phyloP scores from a whole-genome alignment of 2,888 invertebrate genomes.

The Tetrapedia diversipes region DNA sequence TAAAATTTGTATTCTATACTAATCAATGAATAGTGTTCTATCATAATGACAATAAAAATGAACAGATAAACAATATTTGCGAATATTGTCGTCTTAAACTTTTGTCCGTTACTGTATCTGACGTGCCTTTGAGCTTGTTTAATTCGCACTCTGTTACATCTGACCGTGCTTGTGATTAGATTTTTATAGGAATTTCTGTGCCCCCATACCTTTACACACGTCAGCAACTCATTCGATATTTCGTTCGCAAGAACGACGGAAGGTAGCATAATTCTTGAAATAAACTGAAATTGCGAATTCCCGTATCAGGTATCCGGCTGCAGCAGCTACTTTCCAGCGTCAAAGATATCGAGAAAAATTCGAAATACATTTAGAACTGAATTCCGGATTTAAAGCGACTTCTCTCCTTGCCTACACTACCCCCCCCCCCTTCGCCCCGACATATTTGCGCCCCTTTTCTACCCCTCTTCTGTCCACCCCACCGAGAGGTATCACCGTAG shows the following conservation, averaged over 20 bases:
- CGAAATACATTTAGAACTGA: constrained; percentile 31
- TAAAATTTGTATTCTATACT: too few relatives aligned
- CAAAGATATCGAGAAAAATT: constrained; percentile 16
- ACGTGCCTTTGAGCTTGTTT: neutral
- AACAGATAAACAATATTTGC: too few relatives aligned
- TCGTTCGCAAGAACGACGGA: neutral
- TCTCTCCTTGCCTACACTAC: neutral
- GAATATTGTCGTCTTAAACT: too few relatives aligned
- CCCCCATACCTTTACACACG: too few relatives aligned
- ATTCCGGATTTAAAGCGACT: constrained; percentile 41
- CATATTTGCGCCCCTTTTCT: neutral
- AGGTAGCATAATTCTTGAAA: neutral
- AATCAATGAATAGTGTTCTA: too few relatives aligned
- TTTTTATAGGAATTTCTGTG: neutral
- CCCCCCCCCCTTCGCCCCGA: constrained; percentile 18
- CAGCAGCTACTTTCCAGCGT: neutral
- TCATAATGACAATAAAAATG: too few relatives aligned
- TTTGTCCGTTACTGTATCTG: too few relatives aligned
- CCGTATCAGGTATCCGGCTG: neutral
- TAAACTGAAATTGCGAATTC: constrained; percentile 2
- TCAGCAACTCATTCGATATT: too few relatives aligned
- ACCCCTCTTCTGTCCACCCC: neutral
- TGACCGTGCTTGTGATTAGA: neutral
- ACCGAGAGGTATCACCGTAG: constrained; percentile 38
- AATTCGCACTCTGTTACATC: neutral